Conservation (phyloP, 1,140 invertebrate species). For the Drosophila subobscura region DNA sequence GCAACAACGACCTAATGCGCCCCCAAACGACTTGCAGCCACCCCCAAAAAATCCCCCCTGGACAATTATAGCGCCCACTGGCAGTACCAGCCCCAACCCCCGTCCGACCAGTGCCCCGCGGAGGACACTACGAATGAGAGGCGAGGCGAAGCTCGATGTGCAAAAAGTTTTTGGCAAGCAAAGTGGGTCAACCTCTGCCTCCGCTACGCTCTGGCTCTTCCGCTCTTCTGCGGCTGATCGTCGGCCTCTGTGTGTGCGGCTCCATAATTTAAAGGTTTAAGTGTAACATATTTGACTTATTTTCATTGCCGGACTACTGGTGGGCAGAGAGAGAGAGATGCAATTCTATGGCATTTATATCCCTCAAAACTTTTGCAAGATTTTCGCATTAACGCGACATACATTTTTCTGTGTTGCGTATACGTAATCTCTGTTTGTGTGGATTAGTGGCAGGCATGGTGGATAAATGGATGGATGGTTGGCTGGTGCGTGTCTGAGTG, state of each 20-base stretch:
- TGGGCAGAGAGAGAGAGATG: neutral
- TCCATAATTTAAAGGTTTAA: conserved; percentile 36
- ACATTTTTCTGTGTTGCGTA: conserved; percentile 12
- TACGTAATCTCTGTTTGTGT: conserved; percentile 15
- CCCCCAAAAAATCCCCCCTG: conserved; percentile 4
- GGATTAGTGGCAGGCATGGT: neutral
- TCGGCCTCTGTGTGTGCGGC: conserved; percentile 2
- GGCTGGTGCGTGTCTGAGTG: no score
- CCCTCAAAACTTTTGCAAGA: conserved; percentile 1
- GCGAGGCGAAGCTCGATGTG: neutral
- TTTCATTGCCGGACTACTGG: conserved; percentile 3
- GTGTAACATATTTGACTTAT: conserved; percentile 15
- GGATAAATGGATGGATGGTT: neutral
- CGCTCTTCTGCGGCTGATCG: neutral
- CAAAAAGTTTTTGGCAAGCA: conserved; percentile 42
- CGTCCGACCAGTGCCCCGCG: no score
- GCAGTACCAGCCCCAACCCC: neutral
- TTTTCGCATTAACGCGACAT: conserved; percentile 21
- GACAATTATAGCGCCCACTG: conserved; percentile 14
- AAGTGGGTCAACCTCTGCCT: conserved; percentile 41
- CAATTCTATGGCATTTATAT: no score
- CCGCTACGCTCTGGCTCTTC: neutral
- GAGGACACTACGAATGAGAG: no score
- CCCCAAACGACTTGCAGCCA: conserved; percentile 17
- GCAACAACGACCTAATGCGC: conserved; percentile 10